phyloP scores from a whole-genome alignment of 1,140 invertebrate species.

The Asbolus verrucosus region DNA sequence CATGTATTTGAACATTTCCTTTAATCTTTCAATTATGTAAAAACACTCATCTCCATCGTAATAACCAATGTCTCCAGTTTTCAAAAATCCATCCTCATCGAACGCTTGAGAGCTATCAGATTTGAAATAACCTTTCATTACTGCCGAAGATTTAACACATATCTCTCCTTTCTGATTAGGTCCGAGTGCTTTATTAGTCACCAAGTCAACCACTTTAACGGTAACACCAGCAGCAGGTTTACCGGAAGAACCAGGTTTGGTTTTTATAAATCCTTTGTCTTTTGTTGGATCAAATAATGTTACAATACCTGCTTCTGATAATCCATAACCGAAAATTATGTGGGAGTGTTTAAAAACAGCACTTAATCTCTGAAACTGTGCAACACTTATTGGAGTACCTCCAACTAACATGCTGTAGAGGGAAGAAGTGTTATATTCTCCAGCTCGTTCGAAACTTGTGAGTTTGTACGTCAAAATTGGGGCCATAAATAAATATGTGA shows the following conservation, averaged over 20 bases:
- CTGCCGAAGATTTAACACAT: conserved; percentile 66
- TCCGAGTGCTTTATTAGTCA: conserved; percentile 65
- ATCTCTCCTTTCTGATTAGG: conserved; percentile 69
- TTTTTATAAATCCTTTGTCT: neutral
- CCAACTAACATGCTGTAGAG: neutral
- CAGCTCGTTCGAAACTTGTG: conserved; percentile 6
- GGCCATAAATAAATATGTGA: conserved; percentile 4
- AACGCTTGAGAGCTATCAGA: conserved; percentile 74
- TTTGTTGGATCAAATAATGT: conserved; percentile 2
- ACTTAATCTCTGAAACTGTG: conserved; percentile 7
- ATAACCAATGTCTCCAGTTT: conserved; percentile 78
- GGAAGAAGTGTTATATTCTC: conserved; percentile 3
- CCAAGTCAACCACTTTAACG: conserved; percentile 59
- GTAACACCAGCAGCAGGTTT: neutral
- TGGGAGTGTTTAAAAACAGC: conserved; percentile 25
- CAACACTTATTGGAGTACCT: conserved; percentile 11
- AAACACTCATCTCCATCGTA: conserved; percentile 74
- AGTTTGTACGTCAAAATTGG: conserved; percentile 27
- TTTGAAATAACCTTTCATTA: conserved; percentile 69
- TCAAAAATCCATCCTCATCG: conserved; percentile 72
- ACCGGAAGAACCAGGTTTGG: conserved; percentile 11
- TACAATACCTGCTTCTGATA: conserved; percentile 22
- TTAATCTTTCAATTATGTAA: conserved; percentile 75
- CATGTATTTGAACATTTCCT: conserved; percentile 80
- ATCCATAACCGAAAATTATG: conserved; percentile 4